Evolutionary conservation across 1,140 invertebrate genomes (phyloP), one percentile per base, ranked within the genome.

Genomic region (Oscheius sp.): DNA sequence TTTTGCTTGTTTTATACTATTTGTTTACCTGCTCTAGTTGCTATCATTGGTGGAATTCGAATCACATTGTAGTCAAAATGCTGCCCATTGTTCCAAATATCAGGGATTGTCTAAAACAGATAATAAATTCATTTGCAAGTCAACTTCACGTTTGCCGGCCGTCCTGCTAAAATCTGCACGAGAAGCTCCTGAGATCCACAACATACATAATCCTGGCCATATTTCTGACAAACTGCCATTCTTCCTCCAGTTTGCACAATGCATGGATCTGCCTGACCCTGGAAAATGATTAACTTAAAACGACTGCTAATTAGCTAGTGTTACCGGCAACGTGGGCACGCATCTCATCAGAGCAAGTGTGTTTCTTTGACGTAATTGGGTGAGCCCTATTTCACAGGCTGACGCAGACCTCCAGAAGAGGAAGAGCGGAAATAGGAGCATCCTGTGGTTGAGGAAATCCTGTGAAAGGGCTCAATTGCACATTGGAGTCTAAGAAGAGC

Each of bases 241-340:
- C 61, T 63, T 13, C 61, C 61, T 38, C 61, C 61, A 7, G 61
- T 63, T 63, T 63, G 61, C 10, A 63, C 61, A 32, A 63, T 63
- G 29, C 61, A 63, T 7, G 61, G 61, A 32, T 63, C 61, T 63
- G 61, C 32, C 35, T 63, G 61, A n/a, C 61, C 61, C 61, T 63
- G 35, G 13, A 36, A 36, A 32, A 13, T 26, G 4, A 34, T 34
- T 63, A 18, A 13, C 7, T 34, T 7, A 63, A 34, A n/a, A 15
- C 29, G 13, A 59, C 15, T 31, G 20, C 13, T 7, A n/a, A 42
- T 10, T 42, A 59, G 15, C 13, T 31, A 45, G 42, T 23, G 13
- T 59, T 10, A 63, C 61, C 36, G 61, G 61, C 36, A 63, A n/a
- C 10, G 61, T 63, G 10, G 61, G 61, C 10, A 63, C 61, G 26